Base-by-base conservation (phyloP, 2,888 invertebrate species). In the Neoaliturus tenellus region DNA sequence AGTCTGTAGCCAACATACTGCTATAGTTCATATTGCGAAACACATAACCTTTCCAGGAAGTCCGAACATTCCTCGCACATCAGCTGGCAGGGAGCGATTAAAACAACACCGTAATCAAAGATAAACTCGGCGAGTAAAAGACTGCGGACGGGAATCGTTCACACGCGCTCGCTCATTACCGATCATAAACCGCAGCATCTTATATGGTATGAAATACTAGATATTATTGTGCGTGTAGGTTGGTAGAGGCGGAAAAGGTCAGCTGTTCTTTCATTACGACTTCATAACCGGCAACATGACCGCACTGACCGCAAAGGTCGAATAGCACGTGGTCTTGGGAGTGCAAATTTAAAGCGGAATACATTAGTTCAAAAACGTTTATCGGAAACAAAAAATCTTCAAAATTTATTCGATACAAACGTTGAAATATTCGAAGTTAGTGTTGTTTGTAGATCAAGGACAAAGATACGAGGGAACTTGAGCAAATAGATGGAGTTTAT, bases 161-260 rank as follows among this genome's bases (percentile, higher is more conserved):
- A 73, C 44, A 73, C 39, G 35, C 31, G 31, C 44, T 41, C 41
- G 41, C 73, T 73, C 73, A 73, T 73, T 73, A 73, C 14, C 39
- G 73, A 73, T 73, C 73, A 44, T 73, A 73, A 73, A 73, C 35
- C 73, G 41, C 73, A 8, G 31, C 41, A 73, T 73, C 73, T 41
- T 73, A 41, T 73, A 73, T 73, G 73, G 73, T 73, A 44, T 73
- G 73, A 73, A 73, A 73, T 73, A 73, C 73, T 73, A 73, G 73
- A 73, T 73, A 73, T 73, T 73, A 73, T 73, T 41, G 73, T 73
- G 73, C 25, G 73, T 23, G 73, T 73, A 73, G 73, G 73, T 73
- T 73, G 73, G 73, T 35, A 73, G 5, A 73, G 39, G 41, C 75
- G 75, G 39, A 20, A 73, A 39, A 73, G 73, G 73, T 73, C 73